These are phyloP conservation scores for Tridacna crocea DNA, from an alignment of 2,888 invertebrate genomes.

Conservation along the genomic window DNA sequence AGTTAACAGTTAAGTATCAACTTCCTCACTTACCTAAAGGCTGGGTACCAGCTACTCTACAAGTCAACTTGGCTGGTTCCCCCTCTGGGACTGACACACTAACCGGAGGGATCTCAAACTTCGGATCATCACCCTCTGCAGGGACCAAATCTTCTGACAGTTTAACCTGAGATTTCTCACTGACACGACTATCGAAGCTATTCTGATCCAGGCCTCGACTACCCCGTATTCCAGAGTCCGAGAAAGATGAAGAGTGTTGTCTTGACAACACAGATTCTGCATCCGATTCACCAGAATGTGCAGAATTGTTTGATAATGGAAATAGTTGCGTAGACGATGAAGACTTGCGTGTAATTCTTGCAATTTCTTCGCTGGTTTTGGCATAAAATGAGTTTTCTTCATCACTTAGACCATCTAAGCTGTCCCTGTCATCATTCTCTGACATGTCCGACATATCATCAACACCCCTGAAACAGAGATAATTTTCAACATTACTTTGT, in stretches of 20 bases:
- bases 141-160: slow-evolving; percentile 73
- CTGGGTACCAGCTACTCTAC: slow-evolving; percentile 77
- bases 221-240: slow-evolving; percentile 55
- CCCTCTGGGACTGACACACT: slow-evolving; percentile 78
- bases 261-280: slow-evolving; percentile 57
- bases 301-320: slow-evolving; percentile 45
- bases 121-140: slow-evolving; percentile 78
- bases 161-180: slow-evolving; percentile 61
- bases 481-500: background rate
- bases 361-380: slow-evolving; percentile 75
- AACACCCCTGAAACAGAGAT: slow-evolving; percentile 70
- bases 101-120: slow-evolving; percentile 77
- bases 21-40: slow-evolving; percentile 71
- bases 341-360: slow-evolving; percentile 66
- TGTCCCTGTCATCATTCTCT: slow-evolving; percentile 68
- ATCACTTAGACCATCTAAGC: slow-evolving; percentile 68
- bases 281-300: slow-evolving; percentile 65
- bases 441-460: slow-evolving; percentile 81
- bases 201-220: slow-evolving; percentile 43
- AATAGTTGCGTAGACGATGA: slow-evolving; percentile 39
- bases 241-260: slow-evolving; percentile 53
- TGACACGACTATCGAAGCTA: slow-evolving; percentile 59
- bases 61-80: slow-evolving; percentile 77
- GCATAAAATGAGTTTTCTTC: slow-evolving; percentile 76
- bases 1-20: background rate